Conservation (phyloP, 2,797 vertebrate species). For the Urocyon cinereoargenteus region DNA sequence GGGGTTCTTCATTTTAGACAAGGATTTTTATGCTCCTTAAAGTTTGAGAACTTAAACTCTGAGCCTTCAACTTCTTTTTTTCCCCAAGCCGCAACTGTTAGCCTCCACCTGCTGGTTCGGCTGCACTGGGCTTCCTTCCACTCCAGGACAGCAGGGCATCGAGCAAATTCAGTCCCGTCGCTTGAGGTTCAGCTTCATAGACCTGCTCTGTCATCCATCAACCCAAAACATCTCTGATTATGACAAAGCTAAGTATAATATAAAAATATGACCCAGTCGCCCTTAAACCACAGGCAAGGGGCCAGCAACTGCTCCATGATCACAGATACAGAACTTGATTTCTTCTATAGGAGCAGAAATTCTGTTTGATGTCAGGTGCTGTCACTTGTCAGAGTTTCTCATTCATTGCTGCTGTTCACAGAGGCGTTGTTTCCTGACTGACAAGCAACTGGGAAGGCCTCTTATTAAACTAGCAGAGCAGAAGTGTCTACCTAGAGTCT, state of each 20-base stretch:
- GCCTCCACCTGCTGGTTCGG: too few relatives aligned
- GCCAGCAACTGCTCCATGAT: not conserved
- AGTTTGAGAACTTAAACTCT: not conserved
- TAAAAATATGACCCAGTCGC: not conserved
- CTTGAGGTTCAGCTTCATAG: not conserved
- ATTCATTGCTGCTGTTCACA: not conserved
- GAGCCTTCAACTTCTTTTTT: not conserved
- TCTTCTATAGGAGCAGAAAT: not conserved
- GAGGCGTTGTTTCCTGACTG: not conserved
- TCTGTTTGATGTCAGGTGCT: not conserved
- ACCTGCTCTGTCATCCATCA: not conserved
- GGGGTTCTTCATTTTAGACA: not conserved
- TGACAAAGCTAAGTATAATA: not conserved
- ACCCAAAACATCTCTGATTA: not conserved
- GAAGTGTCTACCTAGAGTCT: not conserved
- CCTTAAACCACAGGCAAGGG: not conserved
- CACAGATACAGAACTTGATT: not conserved
- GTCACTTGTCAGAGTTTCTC: not conserved
- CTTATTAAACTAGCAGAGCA: not conserved
- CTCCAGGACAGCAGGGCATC: too few relatives aligned
- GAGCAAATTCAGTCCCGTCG: not conserved
- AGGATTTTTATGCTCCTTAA: not conserved
- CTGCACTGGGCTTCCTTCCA: not conserved
- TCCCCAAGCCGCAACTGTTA: not conserved
- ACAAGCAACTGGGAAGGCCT: not conserved